Evolutionary conservation across 2,113 vertebrate species (phyloP).

Genomic region (Falco punctatus): DNA sequence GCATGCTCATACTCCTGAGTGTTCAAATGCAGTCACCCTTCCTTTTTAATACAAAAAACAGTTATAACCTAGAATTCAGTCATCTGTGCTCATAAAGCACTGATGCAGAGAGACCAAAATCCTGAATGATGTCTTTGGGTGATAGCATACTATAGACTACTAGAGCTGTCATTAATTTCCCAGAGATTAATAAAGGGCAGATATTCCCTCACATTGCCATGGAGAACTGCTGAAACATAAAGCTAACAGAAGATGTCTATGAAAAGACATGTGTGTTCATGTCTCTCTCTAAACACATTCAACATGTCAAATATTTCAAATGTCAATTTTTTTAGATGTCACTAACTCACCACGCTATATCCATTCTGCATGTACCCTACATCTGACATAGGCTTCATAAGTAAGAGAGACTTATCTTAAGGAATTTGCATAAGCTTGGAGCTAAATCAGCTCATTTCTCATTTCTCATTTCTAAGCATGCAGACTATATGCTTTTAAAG

Average conservation of each 20-base stretch:
- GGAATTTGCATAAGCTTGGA: not conserved
- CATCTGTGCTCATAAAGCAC: not conserved
- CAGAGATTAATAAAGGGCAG: not conserved
- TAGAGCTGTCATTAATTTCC: not conserved
- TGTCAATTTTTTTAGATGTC: not conserved
- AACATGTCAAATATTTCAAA: not conserved
- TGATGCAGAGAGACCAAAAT: not conserved
- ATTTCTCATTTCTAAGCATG: not conserved
- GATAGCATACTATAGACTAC: not conserved
- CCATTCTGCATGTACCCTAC: rapidly evolving
- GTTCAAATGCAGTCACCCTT: not conserved
- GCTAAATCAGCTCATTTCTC: not conserved
- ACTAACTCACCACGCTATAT: not conserved
- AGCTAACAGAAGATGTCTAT: not conserved
- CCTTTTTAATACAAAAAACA: not conserved
- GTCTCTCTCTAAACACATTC: not conserved
- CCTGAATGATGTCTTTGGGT: not conserved
- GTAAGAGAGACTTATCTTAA: not conserved
- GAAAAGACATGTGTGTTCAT: not conserved
- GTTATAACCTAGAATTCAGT: not conserved
- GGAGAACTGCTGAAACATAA: not conserved
- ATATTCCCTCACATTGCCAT: not conserved
- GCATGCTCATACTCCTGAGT: not conserved
- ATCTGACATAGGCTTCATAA: not conserved
- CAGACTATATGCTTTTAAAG: not conserved